Base-by-base conservation (phyloP, 1,140 invertebrate species). In the Anoplophora glabripennis region DNA sequence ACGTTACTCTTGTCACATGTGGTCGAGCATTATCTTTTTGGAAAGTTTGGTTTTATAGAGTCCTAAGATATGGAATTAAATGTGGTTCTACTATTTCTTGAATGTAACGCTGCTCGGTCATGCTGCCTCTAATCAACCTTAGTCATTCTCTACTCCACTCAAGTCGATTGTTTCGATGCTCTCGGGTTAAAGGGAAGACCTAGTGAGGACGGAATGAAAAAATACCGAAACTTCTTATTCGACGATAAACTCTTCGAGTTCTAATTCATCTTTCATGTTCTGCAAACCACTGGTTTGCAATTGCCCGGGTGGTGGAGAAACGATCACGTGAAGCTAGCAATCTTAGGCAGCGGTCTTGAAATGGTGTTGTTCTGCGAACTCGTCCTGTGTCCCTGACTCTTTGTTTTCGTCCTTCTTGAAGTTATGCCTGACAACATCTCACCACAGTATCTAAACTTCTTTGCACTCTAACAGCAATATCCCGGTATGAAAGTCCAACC, bases 231-330 rank as follows among this genome's bases (percentile, higher is more conserved):
- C 12, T n/a, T 33, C 42, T 12, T 36, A 45, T 52, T 38, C 48
- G 52, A 10, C 58, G 49, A 46, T 63, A 58, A 42, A 41, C 33
- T 17, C 34, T 65, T 37, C 49, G n/a, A 18, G 28, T 59, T 5
- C 10, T 12, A 34, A 62, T 45, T 15, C 54, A 34, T 52, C 54
- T n/a, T n/a, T n/a, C 36, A 47, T 49, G 12, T 57, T 58, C 53
- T 49, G 17, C 54, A 58, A 58, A 41, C 59, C 46, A 62, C 37
- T 42, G 46, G 41, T 58, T 33, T 14, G 51, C 54, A 57, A 58
- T 17, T 12, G n/a, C n/a, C 34, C 37, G 14, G n/a, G 15, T 62
- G 14, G 21, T 17, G 9, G 34, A 15, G 46, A 52, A 59, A 8
- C 28, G 46, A 15, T 59, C 48, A 34, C 54, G 5, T 15, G 51